Evolutionary conservation across 2,888 invertebrate genomes (phyloP).

Genomic region (Scaptomyza parva): DNA sequence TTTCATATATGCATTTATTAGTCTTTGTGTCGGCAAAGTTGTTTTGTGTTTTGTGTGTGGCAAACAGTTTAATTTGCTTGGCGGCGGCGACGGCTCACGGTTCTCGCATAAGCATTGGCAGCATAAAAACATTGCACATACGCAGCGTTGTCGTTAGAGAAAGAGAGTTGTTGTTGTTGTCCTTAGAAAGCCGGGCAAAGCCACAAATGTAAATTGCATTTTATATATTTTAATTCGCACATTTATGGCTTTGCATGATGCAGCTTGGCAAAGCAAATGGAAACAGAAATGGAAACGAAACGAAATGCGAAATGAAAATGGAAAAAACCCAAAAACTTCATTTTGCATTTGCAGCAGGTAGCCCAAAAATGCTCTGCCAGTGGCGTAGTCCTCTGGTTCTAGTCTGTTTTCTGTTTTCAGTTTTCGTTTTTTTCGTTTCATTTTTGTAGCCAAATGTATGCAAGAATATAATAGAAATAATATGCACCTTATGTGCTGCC

Average conservation of each 20-base stretch:
- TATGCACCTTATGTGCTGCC: constrained; percentile 67
- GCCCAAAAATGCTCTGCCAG: constrained; percentile 9
- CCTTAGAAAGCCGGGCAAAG: constrained; percentile 11
- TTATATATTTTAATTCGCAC: constrained; percentile 69
- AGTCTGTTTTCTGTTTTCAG: too few species aligned
- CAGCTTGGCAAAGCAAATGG: constrained; percentile 19
- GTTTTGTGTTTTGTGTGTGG: neutral
- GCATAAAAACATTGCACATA: constrained; percentile 18
- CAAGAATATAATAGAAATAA: constrained; percentile 60
- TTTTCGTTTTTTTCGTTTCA: too few species aligned
- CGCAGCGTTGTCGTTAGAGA: constrained; percentile 2
- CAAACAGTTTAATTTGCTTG: neutral
- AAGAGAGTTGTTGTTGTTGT: too few species aligned
- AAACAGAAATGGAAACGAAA: constrained; percentile 23
- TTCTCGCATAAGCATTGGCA: constrained; percentile 2
- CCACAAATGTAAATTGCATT: constrained; percentile 64
- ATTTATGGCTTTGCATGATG: constrained; percentile 55
- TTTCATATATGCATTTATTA: neutral
- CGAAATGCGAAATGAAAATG: constrained; percentile 28
- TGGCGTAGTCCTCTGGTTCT: neutral
- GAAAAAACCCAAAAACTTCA: constrained; percentile 16
- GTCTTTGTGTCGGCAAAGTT: neutral
- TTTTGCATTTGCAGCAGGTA: constrained; percentile 3
- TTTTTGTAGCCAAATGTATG: constrained; percentile 24
- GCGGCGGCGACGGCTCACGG: too few species aligned